Percentiles rank a stretch among this genome's conserved stretches.
Evolutionary conservation across 2,888 invertebrate genomes (phyloP).

Genomic region (Xestobium rufovillosum): DNA sequence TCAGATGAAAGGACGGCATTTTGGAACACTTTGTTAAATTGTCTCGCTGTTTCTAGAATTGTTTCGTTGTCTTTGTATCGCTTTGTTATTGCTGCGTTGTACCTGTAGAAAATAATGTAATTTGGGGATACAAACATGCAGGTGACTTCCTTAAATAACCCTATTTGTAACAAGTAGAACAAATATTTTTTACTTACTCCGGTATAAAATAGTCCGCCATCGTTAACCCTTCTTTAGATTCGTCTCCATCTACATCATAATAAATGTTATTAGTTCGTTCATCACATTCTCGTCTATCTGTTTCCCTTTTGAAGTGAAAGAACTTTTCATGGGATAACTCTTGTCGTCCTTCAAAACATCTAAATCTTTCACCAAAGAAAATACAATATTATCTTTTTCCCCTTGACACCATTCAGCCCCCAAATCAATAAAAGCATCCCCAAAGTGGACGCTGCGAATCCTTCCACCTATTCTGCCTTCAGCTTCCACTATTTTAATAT

Average conservation of each 20-base stretch:
- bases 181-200: too few species aligned
- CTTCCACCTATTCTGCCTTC: constrained; percentile 29
- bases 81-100: constrained; percentile 17
- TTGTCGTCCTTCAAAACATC: constrained; percentile 21
- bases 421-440: constrained; percentile 21
- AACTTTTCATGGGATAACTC: too few species aligned
- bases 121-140: too few species aligned
- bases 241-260: too few species aligned
- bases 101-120: too few species aligned
- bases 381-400: constrained; percentile 27
- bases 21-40: constrained; percentile 22
- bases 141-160: too few species aligned
- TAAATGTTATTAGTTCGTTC: too few species aligned
- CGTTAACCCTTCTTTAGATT: too few species aligned
- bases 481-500: constrained; percentile 41
- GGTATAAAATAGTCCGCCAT: too few species aligned
- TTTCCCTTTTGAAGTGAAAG: too few species aligned
- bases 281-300: constrained; percentile 12
- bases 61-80: constrained; percentile 18
- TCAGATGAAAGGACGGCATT: constrained; percentile 24
- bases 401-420: constrained; percentile 32
- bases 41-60: constrained; percentile 19
- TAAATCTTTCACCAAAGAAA: constrained; percentile 24
- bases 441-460: constrained; percentile 25
- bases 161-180: too few species aligned